Base-by-base conservation (phyloP, 2,888 invertebrate species). In the Hydriomena furcata region DNA sequence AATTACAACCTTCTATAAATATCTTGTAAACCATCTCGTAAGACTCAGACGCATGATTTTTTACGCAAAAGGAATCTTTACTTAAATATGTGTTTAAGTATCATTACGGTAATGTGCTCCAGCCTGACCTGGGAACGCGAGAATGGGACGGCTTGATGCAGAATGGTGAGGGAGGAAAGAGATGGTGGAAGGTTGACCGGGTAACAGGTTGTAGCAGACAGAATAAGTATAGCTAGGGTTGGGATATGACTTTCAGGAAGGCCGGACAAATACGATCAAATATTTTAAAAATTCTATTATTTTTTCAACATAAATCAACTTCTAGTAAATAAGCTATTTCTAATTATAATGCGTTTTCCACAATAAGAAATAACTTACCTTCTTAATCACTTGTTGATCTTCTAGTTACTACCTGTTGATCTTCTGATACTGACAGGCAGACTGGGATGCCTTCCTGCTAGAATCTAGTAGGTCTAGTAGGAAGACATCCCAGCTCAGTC, bases 21-120 rank as follows among this genome's bases (percentile, higher is more conserved):
- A 58, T 53, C 55, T 56, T 55, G 50, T 51, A 52, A 59, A 51
- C 32, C 51, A 58, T 57, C 41, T 38, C 35, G 43, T 52, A 53
- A 63, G 66, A 68, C 69, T 66, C 79, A 73, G 73, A 77, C 79
- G 70, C 69, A 68, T 60, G 75, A 68, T 76, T 82, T 84, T 84
- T 86, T 81, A 65, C 61, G 68, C 73, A 87, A 87, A 88, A 84
- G 82, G 76, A 77, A 80, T 76, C 79, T 83, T 84, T 79, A 87
- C 87, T 86, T 87, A 88, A 87, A 89, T 88, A 84, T 88, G 87
- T 88, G 82, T 88, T 88, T 87, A 87, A 83, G 85, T 88, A 87
- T 88, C 84, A 89, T 90, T 89, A 90, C 86, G 66, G 84, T 87
- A 86, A 88, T 86, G 79, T 79, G 73, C 79, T 77, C 66, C 61